Percentiles rank a stretch among this genome's conserved stretches.
These are phyloP conservation scores for Ormyrus labotus DNA, from an alignment of 2,888 invertebrate species.

Conservation along the genomic window DNA sequence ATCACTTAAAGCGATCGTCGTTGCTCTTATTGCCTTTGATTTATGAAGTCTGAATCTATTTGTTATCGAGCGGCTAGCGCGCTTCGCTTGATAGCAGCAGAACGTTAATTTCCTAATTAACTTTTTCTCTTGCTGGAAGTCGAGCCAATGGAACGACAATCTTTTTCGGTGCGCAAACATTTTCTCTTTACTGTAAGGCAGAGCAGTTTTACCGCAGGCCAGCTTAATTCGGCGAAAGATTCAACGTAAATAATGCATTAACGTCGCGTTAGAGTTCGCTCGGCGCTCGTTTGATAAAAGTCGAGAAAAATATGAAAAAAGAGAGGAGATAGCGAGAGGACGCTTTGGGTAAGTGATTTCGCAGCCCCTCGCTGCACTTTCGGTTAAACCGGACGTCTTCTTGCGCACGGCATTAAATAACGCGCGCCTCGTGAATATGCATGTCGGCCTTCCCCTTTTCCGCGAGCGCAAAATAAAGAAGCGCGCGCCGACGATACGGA, in stretches of 20 bases:
- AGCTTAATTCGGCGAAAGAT: background rate
- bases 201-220: background rate
- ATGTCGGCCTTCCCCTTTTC: slow-evolving; percentile 54
- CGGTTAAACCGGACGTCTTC: slow-evolving; percentile 57
- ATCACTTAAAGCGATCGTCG: slow-evolving; percentile 29
- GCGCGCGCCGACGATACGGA: slow-evolving; percentile 42
- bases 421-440: slow-evolving; percentile 66
- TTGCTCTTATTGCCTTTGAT: slow-evolving; percentile 31
- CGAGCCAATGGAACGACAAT: no score
- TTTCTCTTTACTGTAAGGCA: no score
- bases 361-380: slow-evolving; percentile 21
- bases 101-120: no score
- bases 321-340: background rate
- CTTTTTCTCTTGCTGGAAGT: no score
- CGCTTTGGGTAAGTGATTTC: slow-evolving; percentile 46
- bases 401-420: slow-evolving; percentile 64
- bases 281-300: slow-evolving; percentile 31
- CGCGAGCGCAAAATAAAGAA: slow-evolving; percentile 52
- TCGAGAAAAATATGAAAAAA: background rate
- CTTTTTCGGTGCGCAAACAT: no score
- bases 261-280: slow-evolving; percentile 5
- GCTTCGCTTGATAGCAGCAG: no score
- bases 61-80: background rate
- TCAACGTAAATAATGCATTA: slow-evolving; percentile 36
- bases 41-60: slow-evolving; percentile 32